Base-by-base conservation (phyloP, 2,797 vertebrate species). In the Rhodeus uyekii region DNA sequence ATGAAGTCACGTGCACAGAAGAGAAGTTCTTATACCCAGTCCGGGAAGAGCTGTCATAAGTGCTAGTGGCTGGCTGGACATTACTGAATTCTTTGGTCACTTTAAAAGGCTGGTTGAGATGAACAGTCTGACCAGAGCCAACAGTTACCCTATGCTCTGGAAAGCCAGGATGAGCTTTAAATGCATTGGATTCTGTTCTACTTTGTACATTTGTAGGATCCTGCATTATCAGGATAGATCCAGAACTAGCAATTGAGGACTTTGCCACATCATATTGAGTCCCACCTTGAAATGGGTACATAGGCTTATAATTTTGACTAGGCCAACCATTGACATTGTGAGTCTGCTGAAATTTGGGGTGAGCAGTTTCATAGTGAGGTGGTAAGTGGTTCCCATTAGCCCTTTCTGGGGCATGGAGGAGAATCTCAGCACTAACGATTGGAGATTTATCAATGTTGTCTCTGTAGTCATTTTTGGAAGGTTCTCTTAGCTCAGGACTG, bases 241-340 rank as follows among this genome's bases (percentile, higher is more conserved):
- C 19, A 75, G 80, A 76, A 67, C 60, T 82, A 36, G 19, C 36
- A 27, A 27, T 2, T 55, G 48, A 12, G 24, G 71, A 65, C 34
- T 64, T 64, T 5, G 8, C 16, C 18, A 53, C 58, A 46, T 42
- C 48, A 22, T 2, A 3, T 50, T 10, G 71, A 63, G 19, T 16
- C 2, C 5, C 12, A 16, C n/a, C 68, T 68, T 0, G 76, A 29
- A n/a, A 19, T 16, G 64, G 34, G 4, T 74, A 39, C 4, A 39
- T 24, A 5, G 34, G 50, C 16, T 75, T 39, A 27, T 38, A 19
- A 4, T 27, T 75, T 58, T 39, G n/a, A 27, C 18, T 27, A 27
- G n/a, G 36, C 24, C 1, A 50, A 38, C 36, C 16, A 19, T 12
- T 5, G 13, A 10, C 18, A 27, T 63, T 29, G 42, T 50, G 34